Base-by-base conservation (phyloP, 1,140 invertebrate genomes). In the Drosophila subpulchrella region DNA sequence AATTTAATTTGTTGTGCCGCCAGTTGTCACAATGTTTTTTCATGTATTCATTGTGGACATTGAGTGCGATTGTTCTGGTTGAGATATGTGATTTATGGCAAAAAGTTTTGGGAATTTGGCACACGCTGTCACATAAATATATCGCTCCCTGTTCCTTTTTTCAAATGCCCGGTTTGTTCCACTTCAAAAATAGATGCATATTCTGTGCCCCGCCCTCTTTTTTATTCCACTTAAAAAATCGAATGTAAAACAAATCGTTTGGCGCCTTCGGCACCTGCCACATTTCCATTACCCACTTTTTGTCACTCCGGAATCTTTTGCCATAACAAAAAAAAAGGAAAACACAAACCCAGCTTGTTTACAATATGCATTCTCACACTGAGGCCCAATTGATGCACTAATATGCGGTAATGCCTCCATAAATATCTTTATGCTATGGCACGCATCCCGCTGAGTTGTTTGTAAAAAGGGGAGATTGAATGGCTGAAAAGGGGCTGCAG, bases 41-140 rank as follows among this genome's bases (percentile, higher is more conserved):
- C 44, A 60, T 41, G 13, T 48, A 56, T 60, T 53, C 6, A 38
- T 11, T 36, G 44, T 12, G 41, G 13, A n/a, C 10, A 8, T 10
- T 42, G 10, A 57, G 32, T 15, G 44, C 6, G 6, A 6, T 30
- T 30, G 11, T 38, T 57, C 20, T 32, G 12, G 3, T 11, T 50
- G 39, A 27, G 20, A 54, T 20, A 4, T 41, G 11, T 46, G n/a
- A 54, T 46, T 46, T 78, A 15, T 46, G 42, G 50, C 51, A 30
- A 42, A 12, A 30, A 32, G 20, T 74, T 50, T 51, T 11, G 32
- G 12, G 13, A 56, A 86, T 78, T 66, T 82, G 66, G 71, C 50
- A 88, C 83, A 68, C 42, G 32, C 39, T 51, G 17, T 56, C 48
- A 48, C 59, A 65, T 61, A 84, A 84, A 84, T 84, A 85, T 84